Base-by-base conservation (phyloP, 92 coral and sea anemone genomes). In the Porites rus region DNA sequence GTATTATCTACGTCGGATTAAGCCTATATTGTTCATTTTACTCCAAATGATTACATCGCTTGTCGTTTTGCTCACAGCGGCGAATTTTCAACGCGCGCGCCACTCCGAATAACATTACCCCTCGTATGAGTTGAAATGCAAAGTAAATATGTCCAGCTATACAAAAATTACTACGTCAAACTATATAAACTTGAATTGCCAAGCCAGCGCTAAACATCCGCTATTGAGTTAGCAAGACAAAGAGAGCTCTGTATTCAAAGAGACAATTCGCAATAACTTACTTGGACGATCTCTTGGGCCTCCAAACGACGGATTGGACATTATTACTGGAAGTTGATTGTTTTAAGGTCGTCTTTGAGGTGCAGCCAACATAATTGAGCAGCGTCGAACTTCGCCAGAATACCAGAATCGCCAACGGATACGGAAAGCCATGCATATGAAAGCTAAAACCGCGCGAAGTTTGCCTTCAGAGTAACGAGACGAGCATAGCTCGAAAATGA, bases 221-320 rank as follows among this genome's bases (percentile, higher is more conserved):
- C 69, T n/a, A 46, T 73, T 60, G 17, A 24, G 14, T 10, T n/a
- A 11, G 56, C 18, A 53, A 53, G 65, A 28, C 83, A 78, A 78
- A 82, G 69, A 31, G 3, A 9, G 13, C 12, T 78, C 71, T 12
- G 69, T 28, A 18, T 81, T 54, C 28, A 20, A 69, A 12, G 16
- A 56, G 14, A 59, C 11, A 56, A 10, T 8, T 14, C n/a, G 4
- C 6, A 28, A 70, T n/a, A 38, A 83, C 87, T 83, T 72, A 83
- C 87, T 74, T 18, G 87, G 80, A 7, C 72, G 80, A 24, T 83
- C 87, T 52, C 72, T 83, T 22, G 87, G 87, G 1, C 87, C 87
- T 14, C 87, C 87, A 51, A 83, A 83, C 8, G 80, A 83, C 18
- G 59, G 87, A 62, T 83, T 83, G 43, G 87, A 64, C 87, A 83